These are phyloP conservation scores for Euura saliciscinereae DNA, from an alignment of 1,140 invertebrate species.

Conservation along the genomic window DNA sequence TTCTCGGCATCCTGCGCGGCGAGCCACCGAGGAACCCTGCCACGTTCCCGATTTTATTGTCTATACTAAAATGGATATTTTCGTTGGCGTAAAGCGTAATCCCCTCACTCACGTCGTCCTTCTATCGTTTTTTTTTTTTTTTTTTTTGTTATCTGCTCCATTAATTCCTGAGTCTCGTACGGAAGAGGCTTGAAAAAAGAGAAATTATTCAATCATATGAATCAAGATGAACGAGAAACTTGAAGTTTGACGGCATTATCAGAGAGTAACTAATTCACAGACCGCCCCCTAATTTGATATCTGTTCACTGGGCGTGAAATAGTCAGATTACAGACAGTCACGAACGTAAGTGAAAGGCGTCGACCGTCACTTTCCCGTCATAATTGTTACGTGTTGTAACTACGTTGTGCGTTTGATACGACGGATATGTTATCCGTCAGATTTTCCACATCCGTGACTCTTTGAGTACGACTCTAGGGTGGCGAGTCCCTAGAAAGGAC, in stretches of 20 bases:
- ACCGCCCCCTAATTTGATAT: neutral
- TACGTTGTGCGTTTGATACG: neutral
- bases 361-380: neutral
- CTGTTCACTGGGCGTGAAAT: neutral
- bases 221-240: no score
- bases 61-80: conserved; percentile 22
- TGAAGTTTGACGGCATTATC: no score
- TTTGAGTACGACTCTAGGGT: conserved; percentile 4
- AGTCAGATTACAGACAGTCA: neutral
- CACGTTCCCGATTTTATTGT: conserved; percentile 25
- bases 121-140: neutral
- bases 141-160: neutral
- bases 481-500: neutral
- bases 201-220: no score
- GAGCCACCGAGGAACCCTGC: no score
- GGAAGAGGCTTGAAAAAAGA: no score
- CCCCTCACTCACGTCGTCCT: neutral
- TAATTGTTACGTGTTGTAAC: neutral
- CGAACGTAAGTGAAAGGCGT: neutral
- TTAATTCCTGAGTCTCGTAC: no score
- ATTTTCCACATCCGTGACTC: neutral
- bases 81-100: conserved; percentile 20
- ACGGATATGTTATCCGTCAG: conserved; percentile 2
- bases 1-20: neutral
- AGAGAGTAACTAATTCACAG: no score